These are phyloP conservation scores for Isoperla grammatica DNA, from an alignment of 2,888 invertebrate genomes.

Conservation along the genomic window DNA sequence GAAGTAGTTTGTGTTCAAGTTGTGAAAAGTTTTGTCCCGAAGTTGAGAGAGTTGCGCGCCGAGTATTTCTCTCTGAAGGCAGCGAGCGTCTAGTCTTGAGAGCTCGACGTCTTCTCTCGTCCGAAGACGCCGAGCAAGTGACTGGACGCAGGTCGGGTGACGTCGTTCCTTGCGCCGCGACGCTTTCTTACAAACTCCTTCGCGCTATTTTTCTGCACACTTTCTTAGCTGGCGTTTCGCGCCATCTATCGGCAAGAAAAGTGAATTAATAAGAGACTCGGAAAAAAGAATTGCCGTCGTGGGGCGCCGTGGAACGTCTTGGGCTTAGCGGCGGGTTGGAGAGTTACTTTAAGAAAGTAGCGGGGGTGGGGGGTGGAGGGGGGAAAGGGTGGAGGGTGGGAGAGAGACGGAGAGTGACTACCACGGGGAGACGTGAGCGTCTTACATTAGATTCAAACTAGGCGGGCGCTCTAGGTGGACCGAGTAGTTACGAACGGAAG, in stretches of 20 bases:
- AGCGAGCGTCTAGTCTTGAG: no score
- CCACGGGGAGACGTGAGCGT: no score
- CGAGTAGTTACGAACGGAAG: no score
- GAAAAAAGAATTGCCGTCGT: constrained; percentile 28
- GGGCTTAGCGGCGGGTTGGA: constrained; percentile 19
- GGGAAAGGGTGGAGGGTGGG: constrained; percentile 9
- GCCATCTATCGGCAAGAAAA: constrained; percentile 29
- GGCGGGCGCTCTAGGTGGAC: no score
- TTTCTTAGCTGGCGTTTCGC: constrained; percentile 20
- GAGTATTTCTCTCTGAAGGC: no score
- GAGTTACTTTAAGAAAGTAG: constrained; percentile 29
- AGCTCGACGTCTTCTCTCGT: constrained; percentile 1
- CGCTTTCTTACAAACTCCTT: constrained; percentile 17
- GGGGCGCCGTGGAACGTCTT: constrained; percentile 27
- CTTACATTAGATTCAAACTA: no score
- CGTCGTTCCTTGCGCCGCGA: not conserved
- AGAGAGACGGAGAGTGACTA: not conserved
- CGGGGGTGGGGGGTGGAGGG: constrained; percentile 3
- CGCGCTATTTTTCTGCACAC: constrained; percentile 4
- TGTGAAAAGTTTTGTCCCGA: no score
- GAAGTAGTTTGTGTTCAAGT: no score
- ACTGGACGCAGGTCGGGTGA: not conserved
- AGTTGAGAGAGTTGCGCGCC: no score
- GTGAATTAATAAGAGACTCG: constrained; percentile 24
- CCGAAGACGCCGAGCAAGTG: constrained; percentile 12